Conservation (phyloP, 2,113 vertebrate species). For the Cyanoderma ruficeps region DNA sequence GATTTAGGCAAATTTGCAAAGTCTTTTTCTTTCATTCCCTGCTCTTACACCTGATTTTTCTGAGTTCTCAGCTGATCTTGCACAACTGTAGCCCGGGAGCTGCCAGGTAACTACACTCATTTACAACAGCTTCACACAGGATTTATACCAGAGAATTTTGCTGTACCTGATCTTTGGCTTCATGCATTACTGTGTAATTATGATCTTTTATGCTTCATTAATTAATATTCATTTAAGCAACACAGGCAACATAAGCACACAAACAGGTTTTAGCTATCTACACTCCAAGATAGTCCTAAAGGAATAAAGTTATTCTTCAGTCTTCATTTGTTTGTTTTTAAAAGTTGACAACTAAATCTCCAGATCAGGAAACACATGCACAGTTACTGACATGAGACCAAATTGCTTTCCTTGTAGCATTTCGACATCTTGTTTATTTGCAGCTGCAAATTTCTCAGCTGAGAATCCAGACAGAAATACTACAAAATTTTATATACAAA, state of each 20-base stretch:
- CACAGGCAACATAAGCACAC: neutral
- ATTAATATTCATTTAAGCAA: neutral
- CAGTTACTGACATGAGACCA: neutral
- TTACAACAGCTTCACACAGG: neutral
- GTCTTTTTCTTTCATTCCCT: neutral
- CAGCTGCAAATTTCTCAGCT: neutral
- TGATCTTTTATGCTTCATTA: neutral
- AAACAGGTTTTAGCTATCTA: neutral
- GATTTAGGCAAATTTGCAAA: neutral
- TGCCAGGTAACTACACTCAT: neutral
- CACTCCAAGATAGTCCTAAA: neutral
- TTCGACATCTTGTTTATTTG: neutral
- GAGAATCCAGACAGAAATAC: neutral
- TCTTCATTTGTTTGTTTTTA: neutral
- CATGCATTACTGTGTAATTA: neutral
- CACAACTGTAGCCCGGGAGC: neutral
- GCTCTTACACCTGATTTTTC: neutral
- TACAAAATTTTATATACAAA: neutral
- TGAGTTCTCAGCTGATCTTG: neutral
- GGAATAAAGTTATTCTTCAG: neutral
- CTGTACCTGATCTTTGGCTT: neutral
- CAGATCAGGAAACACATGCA: neutral
- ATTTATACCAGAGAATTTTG: neutral
- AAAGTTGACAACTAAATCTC: neutral
- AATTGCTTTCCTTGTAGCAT: neutral